Conservation (phyloP, 2,113 vertebrate species). For the Prochilodus magdalenae region DNA sequence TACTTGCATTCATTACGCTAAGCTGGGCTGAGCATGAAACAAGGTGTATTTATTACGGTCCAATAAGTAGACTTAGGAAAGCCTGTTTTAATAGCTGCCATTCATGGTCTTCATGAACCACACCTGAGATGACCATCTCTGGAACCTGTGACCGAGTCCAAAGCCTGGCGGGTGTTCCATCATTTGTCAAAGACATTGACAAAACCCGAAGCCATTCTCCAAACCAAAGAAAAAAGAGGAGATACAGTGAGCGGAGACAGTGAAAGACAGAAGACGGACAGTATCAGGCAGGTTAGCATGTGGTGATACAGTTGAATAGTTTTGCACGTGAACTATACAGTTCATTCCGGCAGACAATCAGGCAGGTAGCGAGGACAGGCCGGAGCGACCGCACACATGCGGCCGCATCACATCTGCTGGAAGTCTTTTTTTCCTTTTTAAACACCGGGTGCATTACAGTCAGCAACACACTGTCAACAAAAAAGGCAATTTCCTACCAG, state of each 20-base stretch:
- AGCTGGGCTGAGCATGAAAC: neutral
- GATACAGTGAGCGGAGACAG: neutral
- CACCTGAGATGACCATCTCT: constrained; percentile 8
- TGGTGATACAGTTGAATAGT: neutral
- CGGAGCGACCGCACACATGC: constrained; percentile 1
- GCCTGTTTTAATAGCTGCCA: neutral
- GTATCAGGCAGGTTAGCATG: constrained; percentile 33
- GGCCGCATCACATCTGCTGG: constrained; percentile 23
- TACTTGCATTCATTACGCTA: neutral
- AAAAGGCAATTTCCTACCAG: constrained; percentile 30
- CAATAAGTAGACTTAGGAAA: neutral
- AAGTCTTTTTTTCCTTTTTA: neutral
- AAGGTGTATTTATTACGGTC: neutral
- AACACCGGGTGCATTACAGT: neutral
- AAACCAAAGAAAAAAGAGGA: constrained; percentile 22
- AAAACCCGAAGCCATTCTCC: constrained; percentile 39
- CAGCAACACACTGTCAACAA: constrained; percentile 12
- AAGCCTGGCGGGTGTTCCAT: constrained; percentile 24
- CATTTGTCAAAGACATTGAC: constrained; percentile 34
- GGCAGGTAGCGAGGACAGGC: neutral
- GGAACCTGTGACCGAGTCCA: constrained; percentile 32
- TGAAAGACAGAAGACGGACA: neutral
- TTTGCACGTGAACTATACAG: neutral
- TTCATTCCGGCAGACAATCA: neutral
- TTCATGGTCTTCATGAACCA: constrained; percentile 30